Evolutionary conservation across 2,113 vertebrate genomes (phyloP).

Genomic region (Numenius arquata): DNA sequence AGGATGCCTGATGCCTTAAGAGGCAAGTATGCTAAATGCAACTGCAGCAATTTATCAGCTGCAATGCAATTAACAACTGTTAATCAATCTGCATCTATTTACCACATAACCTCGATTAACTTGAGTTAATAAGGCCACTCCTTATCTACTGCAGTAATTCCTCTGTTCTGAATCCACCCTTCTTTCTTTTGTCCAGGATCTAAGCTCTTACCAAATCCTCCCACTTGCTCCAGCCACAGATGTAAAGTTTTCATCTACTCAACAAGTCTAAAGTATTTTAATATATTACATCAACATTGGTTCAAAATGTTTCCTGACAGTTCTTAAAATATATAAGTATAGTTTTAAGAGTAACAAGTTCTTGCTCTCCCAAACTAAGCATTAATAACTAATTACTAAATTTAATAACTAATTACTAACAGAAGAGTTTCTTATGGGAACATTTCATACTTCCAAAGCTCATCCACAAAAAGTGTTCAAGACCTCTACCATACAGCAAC

Average conservation of each 20-base stretch:
- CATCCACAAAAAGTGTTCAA: not conserved
- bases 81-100: not conserved
- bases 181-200: not conserved
- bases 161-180: not conserved
- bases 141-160: not conserved
- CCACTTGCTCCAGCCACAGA: not conserved
- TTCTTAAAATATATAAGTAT: not conserved
- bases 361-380: not conserved
- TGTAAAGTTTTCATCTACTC: not conserved
- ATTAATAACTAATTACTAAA: not conserved
- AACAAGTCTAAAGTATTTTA: not conserved
- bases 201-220: conserved; percentile 10
- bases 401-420: not conserved
- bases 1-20: not conserved
- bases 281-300: not conserved
- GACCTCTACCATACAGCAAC: not conserved
- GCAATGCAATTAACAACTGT: not conserved
- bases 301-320: not conserved
- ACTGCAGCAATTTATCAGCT: not conserved
- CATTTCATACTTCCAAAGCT: not conserved
- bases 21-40: not conserved
- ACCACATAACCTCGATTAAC: not conserved
- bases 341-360: not conserved
- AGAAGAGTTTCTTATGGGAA: not conserved
- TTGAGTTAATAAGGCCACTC: not conserved